These are phyloP conservation scores for Halichoeres trimaculatus DNA, from an alignment of 2,113 vertebrate species.

Conservation along the genomic window DNA sequence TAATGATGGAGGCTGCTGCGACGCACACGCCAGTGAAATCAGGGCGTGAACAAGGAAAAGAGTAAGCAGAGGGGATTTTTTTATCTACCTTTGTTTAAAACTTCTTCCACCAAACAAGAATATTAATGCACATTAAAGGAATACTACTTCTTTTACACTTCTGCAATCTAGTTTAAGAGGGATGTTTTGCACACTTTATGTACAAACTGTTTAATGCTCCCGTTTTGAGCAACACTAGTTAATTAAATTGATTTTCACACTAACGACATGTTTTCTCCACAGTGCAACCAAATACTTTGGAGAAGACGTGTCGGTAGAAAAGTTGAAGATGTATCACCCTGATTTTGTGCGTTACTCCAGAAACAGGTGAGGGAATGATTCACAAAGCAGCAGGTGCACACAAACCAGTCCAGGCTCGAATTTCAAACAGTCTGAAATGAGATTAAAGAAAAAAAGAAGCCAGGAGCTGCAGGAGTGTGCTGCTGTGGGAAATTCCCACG, in stretches of 20 bases:
- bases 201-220: too few species aligned
- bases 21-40: constrained; percentile 56
- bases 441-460: not conserved
- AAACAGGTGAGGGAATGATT: constrained; percentile 81
- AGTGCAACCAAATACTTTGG: constrained; percentile 83
- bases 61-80: constrained; percentile 61
- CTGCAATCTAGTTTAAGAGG: too few species aligned
- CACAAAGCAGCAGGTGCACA: not conserved
- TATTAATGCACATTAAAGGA: too few species aligned
- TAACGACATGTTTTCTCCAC: not conserved
- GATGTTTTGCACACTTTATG: too few species aligned
- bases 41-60: constrained; percentile 67
- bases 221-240: too few species aligned
- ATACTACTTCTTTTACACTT: too few species aligned
- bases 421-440: not conserved
- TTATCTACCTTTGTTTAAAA: too few species aligned
- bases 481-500: not conserved
- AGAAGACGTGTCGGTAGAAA: constrained; percentile 67
- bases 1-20: constrained; percentile 81
- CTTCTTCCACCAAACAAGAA: too few species aligned
- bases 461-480: constrained; percentile 5
- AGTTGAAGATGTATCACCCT: constrained; percentile 87
- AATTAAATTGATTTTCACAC: too few species aligned
- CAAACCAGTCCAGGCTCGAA: not conserved
- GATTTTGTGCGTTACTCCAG: constrained; percentile 87